These are phyloP conservation scores for Odontophorus gujanensis DNA, from an alignment of 2,113 vertebrate genomes.

Conservation along the genomic window DNA sequence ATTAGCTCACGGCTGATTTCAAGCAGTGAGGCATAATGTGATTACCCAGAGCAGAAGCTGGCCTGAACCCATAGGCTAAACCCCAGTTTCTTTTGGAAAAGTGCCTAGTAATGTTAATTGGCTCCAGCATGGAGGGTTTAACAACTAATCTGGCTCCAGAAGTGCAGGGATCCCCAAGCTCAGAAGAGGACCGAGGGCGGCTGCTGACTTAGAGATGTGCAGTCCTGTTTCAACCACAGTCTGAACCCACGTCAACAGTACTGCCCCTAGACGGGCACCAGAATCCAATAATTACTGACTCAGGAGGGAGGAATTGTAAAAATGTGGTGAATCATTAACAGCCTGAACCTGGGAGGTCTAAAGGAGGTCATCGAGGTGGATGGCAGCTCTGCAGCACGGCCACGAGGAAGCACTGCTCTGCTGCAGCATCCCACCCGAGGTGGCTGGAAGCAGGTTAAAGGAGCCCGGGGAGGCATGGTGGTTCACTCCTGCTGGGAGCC, in stretches of 20 bases:
- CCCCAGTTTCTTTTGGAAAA: not conserved
- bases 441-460: slow-evolving; percentile 47
- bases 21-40: slow-evolving; percentile 29
- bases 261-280: not conserved
- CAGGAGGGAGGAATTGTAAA: not conserved
- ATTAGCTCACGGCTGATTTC: not conserved
- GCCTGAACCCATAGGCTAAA: not conserved
- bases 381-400: not conserved
- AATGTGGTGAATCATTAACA: not conserved
- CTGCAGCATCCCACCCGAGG: not conserved
- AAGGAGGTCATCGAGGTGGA: not conserved
- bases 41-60: slow-evolving; percentile 30
- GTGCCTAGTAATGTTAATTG: not conserved
- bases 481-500: slow-evolving; percentile 27
- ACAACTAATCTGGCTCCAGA: not conserved
- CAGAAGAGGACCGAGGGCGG: not conserved
- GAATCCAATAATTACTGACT: not conserved
- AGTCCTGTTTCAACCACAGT: not conserved
- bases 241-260: not conserved
- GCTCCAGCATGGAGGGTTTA: not conserved
- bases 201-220: accelerated
- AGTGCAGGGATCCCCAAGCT: not conserved
- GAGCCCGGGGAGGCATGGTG: accelerated
- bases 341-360: slow-evolving; percentile 32
- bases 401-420: not conserved